phyloP scores from a whole-genome alignment of 2,888 invertebrate genomes.

The Danaus chrysippus region DNA sequence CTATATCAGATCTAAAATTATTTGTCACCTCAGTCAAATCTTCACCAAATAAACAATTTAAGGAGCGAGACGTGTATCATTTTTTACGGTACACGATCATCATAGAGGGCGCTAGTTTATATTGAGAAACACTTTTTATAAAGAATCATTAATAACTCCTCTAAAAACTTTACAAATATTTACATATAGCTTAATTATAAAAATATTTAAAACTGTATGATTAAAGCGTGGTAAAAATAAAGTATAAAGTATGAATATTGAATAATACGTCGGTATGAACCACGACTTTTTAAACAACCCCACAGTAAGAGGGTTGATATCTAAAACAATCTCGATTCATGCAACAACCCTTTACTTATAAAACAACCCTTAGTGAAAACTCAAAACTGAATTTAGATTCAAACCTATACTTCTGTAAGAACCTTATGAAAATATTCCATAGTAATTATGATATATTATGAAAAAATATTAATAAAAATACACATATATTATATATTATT shows the following conservation, averaged over 20 bases:
- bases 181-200: too few relatives aligned
- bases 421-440: background rate
- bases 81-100: slow-evolving; percentile 56
- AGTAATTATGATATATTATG: background rate
- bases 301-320: background rate
- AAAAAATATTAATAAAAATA: background rate
- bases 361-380: background rate
- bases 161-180: too few relatives aligned
- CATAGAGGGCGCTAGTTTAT: slow-evolving; percentile 27
- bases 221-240: too few relatives aligned
- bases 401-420: slow-evolving; percentile 1
- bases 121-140: background rate
- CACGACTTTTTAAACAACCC: background rate
- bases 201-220: too few relatives aligned
- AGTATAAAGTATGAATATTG: background rate
- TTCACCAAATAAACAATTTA: slow-evolving; percentile 37
- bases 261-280: background rate
- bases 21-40: background rate
- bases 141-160: background rate
- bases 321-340: background rate
- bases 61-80: slow-evolving; percentile 57
- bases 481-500: too few relatives aligned
- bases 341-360: background rate
- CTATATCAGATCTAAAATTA: too few relatives aligned
- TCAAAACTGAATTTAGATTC: background rate